These are phyloP conservation scores for Rhagium mordax DNA, from an alignment of 2,888 invertebrate species.

Conservation along the genomic window DNA sequence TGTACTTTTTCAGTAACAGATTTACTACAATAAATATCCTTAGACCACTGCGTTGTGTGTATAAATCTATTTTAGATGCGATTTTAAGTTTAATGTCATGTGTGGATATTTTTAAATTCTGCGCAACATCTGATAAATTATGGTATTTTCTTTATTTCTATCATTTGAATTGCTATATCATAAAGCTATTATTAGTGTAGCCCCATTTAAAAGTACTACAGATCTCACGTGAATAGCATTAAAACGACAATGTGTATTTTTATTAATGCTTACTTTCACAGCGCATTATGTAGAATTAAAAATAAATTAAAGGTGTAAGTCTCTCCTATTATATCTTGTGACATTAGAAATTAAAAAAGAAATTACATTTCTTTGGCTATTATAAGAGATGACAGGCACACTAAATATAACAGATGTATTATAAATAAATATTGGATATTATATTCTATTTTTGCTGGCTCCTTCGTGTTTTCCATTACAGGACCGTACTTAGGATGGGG, in stretches of 20 bases:
- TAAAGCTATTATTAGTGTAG: background rate
- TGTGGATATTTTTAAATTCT: constrained; percentile 4
- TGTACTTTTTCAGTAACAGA: too few relatives aligned
- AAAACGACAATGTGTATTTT: background rate
- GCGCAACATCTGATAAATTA: background rate
- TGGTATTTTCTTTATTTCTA: background rate
- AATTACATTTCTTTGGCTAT: background rate
- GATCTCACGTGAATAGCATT: background rate
- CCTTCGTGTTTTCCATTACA: background rate
- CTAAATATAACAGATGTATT: background rate
- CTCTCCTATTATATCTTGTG: background rate
- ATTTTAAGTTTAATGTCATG: constrained; percentile 5
- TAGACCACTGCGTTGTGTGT: too few relatives aligned
- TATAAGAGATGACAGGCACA: background rate
- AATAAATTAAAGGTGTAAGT: background rate
- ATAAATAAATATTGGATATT: background rate
- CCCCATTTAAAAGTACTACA: background rate
- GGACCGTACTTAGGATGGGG: background rate
- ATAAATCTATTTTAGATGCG: background rate
- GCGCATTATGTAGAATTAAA: background rate
- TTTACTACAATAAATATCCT: too few relatives aligned
- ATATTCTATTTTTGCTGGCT: background rate
- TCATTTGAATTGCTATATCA: background rate
- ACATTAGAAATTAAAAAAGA: constrained; percentile 17
- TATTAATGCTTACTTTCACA: constrained; percentile 13